Percentiles rank a stretch among this genome's conserved stretches.
Evolutionary conservation across 2,888 invertebrate genomes (phyloP).

Genomic region (Boloria selene): DNA sequence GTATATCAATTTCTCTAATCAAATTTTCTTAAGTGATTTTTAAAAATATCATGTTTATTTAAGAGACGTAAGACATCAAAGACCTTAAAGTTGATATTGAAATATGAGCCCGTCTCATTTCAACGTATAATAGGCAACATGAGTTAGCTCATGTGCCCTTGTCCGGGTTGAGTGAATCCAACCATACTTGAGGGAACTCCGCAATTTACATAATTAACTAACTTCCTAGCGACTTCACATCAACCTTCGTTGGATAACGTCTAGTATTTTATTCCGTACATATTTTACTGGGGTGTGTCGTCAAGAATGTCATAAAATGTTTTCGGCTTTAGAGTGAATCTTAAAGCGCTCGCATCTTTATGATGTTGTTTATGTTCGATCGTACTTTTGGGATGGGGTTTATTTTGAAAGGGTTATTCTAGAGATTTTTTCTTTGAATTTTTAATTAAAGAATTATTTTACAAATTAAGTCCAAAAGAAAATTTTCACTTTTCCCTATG

Average conservation of each 20-base stretch:
- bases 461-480: background rate
- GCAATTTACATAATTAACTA: conserved; percentile 77
- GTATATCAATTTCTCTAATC: background rate
- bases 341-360: conserved; percentile 34
- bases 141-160: conserved; percentile 34
- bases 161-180: conserved; percentile 61
- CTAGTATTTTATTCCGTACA: conserved; percentile 42
- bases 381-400: conserved; percentile 22
- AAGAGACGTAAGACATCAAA: conserved; percentile 19
- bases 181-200: conserved; percentile 67
- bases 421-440: conserved; percentile 15
- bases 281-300: conserved; percentile 37
- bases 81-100: conserved; percentile 20
- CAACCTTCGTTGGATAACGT: conserved; percentile 42
- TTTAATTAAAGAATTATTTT: conserved; percentile 6
- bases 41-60: conserved; percentile 11
- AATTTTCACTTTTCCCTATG: background rate
- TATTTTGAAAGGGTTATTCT: conserved; percentile 20
- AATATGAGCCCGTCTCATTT: conserved; percentile 23
- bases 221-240: conserved; percentile 52
- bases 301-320: conserved; percentile 33
- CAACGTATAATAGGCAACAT: conserved; percentile 19
- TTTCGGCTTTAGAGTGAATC: conserved; percentile 39
- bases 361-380: conserved; percentile 35
- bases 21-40: conserved; percentile 10